Base-by-base conservation (phyloP, 2,797 vertebrate species). In the Sebastes trivittatus region DNA sequence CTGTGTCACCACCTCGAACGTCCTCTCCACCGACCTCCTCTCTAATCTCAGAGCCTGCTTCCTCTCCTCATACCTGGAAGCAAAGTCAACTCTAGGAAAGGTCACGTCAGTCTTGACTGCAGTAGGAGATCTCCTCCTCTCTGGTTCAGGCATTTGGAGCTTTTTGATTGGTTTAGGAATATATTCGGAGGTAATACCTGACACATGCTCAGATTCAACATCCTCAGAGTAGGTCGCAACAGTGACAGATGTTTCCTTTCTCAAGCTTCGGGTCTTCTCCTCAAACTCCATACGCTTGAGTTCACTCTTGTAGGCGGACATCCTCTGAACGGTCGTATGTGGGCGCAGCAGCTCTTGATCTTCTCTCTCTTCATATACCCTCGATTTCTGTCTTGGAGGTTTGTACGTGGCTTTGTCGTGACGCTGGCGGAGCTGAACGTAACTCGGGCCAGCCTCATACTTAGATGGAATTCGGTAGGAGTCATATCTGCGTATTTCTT, bases 51-150 rank as follows among this genome's bases (percentile, higher is more conserved):
- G 86, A 90, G 97, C 97, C 84, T 97, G 96, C 93, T 99, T 99
- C 95, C 97, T 97, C 81, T 97, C 97, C 82, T 99, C 98, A 0
- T 99, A 99, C 72, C 97, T 97, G 81, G 97, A 98, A 80, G 98
- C 96, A 90, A 97, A 98, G 90, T 99, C 98, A 87, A 99, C 96
- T 92, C 95, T 96, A 74, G 97, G 75, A n/a, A 92, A 89, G 59
- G 96, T 95, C 64, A 97, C 95, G 1, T 97, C 97, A 55, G 96
- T 93, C 13, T 87, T 92, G 2, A 16, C 42, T 36, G 78, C 93
- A 32, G 96, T 95, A 23, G 95, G 93, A n/a, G 95, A 96, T 68
- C 93, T 95, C 88, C 93, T 95, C 88, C 23, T 81, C 32, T 72
- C 61, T 61, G 94, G 93, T 61, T 97, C 96, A 68, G 91, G 32